Percentiles rank a stretch among this genome's conserved stretches.
phyloP scores from a whole-genome alignment of 2,113 vertebrate genomes.

The Ophiodon elongatus region DNA sequence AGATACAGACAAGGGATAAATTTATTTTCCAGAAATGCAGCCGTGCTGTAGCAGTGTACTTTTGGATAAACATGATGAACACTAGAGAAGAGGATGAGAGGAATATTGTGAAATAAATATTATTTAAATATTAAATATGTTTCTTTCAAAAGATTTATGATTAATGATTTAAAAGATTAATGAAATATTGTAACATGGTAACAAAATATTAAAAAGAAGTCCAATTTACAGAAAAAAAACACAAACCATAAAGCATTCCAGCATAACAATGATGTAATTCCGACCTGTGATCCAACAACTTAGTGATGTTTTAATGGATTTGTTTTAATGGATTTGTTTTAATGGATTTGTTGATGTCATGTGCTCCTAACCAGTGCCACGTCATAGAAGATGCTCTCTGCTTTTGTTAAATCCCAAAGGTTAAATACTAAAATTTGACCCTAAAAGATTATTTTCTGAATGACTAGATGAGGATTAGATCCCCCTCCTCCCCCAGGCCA shows the following conservation, averaged over 20 bases:
- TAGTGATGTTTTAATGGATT: slow-evolving; percentile 27
- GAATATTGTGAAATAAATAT: not conserved
- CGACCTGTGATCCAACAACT: not conserved
- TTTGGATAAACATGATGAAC: not conserved
- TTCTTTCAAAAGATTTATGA: not conserved
- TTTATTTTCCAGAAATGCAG: slow-evolving; percentile 47
- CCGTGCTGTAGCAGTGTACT: slow-evolving; percentile 49
- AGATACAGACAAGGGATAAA: not conserved
- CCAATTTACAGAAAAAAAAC: not conserved
- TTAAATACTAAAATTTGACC: slow-evolving; percentile 22
- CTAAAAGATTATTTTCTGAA: slow-evolving; percentile 19
- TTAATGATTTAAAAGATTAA: not conserved
- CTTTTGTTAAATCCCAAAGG: slow-evolving; percentile 25
- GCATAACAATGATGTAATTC: slow-evolving; percentile 1
- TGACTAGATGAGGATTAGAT: not conserved
- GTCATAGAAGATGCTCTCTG: slow-evolving; percentile 16
- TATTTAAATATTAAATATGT: not conserved
- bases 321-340: slow-evolving; percentile 37
- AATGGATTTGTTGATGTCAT: slow-evolving; percentile 30
- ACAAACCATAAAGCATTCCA: not conserved
- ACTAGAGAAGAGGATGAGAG: not conserved
- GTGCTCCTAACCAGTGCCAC: slow-evolving; percentile 1
- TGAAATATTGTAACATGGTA: not conserved
- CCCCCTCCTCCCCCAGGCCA: not conserved
- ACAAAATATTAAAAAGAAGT: not conserved